Base-by-base conservation (phyloP, 2,797 vertebrate species). In the Adrianichthys oophorus region DNA sequence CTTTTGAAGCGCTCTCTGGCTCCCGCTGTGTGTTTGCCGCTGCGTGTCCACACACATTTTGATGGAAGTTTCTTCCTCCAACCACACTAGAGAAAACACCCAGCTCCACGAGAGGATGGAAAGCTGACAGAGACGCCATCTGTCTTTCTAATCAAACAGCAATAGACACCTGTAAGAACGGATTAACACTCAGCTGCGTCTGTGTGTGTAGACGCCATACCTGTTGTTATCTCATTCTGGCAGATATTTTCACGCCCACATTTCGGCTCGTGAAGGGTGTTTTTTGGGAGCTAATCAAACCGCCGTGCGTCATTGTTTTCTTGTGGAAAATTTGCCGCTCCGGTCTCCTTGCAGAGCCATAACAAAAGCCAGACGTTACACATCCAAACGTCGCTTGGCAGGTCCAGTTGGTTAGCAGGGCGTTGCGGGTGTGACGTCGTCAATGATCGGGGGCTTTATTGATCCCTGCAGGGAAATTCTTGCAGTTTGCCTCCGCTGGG, bases 61-160 rank as follows among this genome's bases (percentile, higher is more conserved):
- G 48, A 58, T 52, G 68, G 51, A 52, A 65, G 46, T 54, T 70
- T 57, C 55, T 68, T 56, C 56, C 41, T 37, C 40, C 18, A 37
- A 37, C 32, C 32, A 37, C 32, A 43, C 62, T 59, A 52, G 56
- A 29, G 45, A 26, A 47, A 58, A 59, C 60, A 73, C 54, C 52
- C 72, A 29, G 62, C 76, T 61, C 70, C 58, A 29, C 44, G 59
- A 78, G 78, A 75, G 78, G 62, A 56, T 59, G 69, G 65, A 52
- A 72, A 67, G 74, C 82, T 72, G 60, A 84, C 78, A 54, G 79
- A 85, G 85, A 78, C 50, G 37, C 87, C 88, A 83, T 88, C 88
- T 90, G 89, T 71, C 76, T 80, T 52, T 66, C 72, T 80, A 73
- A 87, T 85, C 78, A 80, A 84, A 82, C 73, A 62, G 68, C 62